Base-by-base conservation (phyloP, 2,113 vertebrate genomes). In the Girardinichthys multiradiatus region DNA sequence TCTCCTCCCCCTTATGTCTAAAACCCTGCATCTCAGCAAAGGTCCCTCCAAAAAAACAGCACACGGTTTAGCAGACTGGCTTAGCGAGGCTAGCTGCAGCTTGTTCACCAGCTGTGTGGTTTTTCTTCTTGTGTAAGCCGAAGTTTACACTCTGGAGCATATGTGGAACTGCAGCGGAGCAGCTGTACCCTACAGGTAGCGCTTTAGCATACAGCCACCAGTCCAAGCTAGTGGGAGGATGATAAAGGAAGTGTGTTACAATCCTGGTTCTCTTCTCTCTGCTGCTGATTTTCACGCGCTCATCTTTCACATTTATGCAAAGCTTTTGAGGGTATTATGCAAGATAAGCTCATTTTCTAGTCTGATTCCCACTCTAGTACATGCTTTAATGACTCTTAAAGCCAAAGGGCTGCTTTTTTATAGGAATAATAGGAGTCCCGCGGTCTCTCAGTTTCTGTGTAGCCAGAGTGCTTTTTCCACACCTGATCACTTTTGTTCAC, bases 331-430 rank as follows among this genome's bases (percentile, higher is more conserved):
- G 93, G 92, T 89, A 93, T 94, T 94, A 93, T 94, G 87, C 89
- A 91, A 80, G 90, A 94, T 95, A 93, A 94, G 93, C 94, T 93
- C 87, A 93, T 95, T 95, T 94, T 92, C 90, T 92, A 92, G 92
- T 92, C 89, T 90, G 92, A 93, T 93, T 94, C 87, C 87, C 75
- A 90, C 91, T 94, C 87, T 79, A 88, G 90, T 86, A 90, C 89
- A 92, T 90, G 89, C 90, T 91, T 90, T 93, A 93, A 94, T 93
- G 92, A 93, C 87, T 93, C 89, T 92, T 90, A 82, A 87, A 92
- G 91, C 90, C 87, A 80, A 54, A 88, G 70, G 87, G 89, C 85
- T 91, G 86, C 90, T 86, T 90, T 85, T 87, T 84, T 42, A 17
- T 39, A 19, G 80, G 82, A 86, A 91, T 87, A 90, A 90, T 88